Evolutionary conservation across 2,113 vertebrate species (phyloP).

Genomic region (Clinocottus analis): DNA sequence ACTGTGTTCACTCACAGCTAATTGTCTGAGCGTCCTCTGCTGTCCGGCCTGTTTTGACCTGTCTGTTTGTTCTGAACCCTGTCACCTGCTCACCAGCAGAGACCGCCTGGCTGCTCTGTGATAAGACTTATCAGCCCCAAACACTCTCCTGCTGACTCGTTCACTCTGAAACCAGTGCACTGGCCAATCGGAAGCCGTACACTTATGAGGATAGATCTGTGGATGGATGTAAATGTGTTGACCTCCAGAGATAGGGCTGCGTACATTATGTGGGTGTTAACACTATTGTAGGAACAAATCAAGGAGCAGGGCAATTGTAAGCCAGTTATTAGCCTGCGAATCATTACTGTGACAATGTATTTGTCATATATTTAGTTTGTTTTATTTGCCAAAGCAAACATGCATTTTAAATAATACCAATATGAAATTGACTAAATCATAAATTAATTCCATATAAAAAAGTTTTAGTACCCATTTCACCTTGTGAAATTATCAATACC

Average conservation of each 20-base stretch:
- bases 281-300: not conserved
- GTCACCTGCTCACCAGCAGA: not conserved
- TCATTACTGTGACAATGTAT: too few species aligned
- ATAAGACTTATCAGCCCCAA: conserved; percentile 22
- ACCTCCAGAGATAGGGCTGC: not conserved
- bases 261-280: not conserved
- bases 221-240: not conserved
- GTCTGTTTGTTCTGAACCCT: too few species aligned
- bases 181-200: not conserved
- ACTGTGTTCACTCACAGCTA: not conserved
- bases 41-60: not conserved
- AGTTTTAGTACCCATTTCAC: too few species aligned
- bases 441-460: too few species aligned
- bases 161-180: not conserved
- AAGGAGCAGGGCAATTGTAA: not conserved
- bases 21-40: not conserved
- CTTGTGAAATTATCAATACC: too few species aligned
- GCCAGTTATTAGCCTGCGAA: too few species aligned
- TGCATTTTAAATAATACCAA: too few species aligned
- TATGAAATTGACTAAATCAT: too few species aligned
- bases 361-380: too few species aligned
- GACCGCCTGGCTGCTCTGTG: not conserved
- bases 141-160: not conserved
- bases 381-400: too few species aligned
- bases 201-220: not conserved